These are phyloP conservation scores for Halcyon senegalensis DNA, from an alignment of 2,113 vertebrate species.

Conservation along the genomic window DNA sequence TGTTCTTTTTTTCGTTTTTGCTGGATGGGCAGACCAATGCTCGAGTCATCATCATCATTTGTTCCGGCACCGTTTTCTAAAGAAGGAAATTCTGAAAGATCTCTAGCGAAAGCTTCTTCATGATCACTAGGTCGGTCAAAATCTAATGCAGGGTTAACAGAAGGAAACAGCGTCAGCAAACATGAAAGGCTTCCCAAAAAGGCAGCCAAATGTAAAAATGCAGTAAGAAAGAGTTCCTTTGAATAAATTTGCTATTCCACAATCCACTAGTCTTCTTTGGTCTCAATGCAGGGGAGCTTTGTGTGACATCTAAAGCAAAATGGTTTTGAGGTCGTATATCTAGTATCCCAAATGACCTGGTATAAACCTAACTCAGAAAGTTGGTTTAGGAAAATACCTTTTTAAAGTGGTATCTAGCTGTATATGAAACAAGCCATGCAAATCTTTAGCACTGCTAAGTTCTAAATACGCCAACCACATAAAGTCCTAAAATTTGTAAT, in stretches of 20 bases:
- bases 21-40: slow-evolving; percentile 81
- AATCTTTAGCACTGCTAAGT: background rate
- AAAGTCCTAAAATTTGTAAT: background rate
- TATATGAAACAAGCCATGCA: background rate
- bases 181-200: background rate
- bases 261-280: background rate
- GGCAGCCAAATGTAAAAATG: background rate
- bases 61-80: slow-evolving; percentile 88
- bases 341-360: background rate
- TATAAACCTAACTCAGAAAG: background rate
- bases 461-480: background rate
- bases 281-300: background rate
- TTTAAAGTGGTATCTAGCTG: background rate
- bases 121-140: slow-evolving; percentile 86
- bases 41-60: slow-evolving; percentile 87
- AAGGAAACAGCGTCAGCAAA: background rate
- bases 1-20: slow-evolving; percentile 64
- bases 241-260: background rate
- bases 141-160: slow-evolving; percentile 74
- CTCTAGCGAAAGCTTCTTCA: slow-evolving; percentile 87
- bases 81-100: slow-evolving; percentile 91
- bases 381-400: background rate
- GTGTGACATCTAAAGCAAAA: background rate
- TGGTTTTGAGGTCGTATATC: background rate
- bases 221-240: background rate